Conservation (phyloP, 53 echinoderm and acorn worm species). For the Arbacia lixula region DNA sequence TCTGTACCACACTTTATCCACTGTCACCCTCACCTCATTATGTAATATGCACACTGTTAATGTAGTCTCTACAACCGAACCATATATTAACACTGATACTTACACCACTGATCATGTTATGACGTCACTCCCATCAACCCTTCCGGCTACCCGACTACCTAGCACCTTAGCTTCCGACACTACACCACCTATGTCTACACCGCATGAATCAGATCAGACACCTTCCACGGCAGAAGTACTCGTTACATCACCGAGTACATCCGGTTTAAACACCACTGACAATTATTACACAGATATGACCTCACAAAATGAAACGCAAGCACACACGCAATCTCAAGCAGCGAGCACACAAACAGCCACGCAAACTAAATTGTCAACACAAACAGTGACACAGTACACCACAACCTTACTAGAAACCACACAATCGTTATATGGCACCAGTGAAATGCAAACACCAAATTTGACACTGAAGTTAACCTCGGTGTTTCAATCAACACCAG, state of each 20-base stretch:
- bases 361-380: not conserved
- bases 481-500: conserved; percentile 4
- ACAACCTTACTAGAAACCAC: not conserved
- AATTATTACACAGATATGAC: not conserved
- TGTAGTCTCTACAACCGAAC: too few relatives aligned
- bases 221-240: too few relatives aligned
- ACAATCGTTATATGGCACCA: not conserved
- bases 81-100: too few relatives aligned
- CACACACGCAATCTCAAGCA: not conserved
- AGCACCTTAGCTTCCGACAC: too few relatives aligned
- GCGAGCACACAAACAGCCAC: not conserved
- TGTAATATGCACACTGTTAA: too few relatives aligned
- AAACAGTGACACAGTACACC: not conserved
- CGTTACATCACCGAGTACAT: not conserved
- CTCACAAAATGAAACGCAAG: not conserved
- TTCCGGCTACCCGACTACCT: too few relatives aligned
- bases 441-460: not conserved
- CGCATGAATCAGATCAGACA: too few relatives aligned
- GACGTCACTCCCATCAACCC: too few relatives aligned
- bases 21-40: too few relatives aligned
- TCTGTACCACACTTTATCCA: too few relatives aligned
- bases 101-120: too few relatives aligned
- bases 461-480: not conserved
- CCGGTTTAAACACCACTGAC: not conserved
- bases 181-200: not conserved